Evolutionary conservation across 2,888 invertebrate species (phyloP).

Genomic region (Orchesella flavescens): DNA sequence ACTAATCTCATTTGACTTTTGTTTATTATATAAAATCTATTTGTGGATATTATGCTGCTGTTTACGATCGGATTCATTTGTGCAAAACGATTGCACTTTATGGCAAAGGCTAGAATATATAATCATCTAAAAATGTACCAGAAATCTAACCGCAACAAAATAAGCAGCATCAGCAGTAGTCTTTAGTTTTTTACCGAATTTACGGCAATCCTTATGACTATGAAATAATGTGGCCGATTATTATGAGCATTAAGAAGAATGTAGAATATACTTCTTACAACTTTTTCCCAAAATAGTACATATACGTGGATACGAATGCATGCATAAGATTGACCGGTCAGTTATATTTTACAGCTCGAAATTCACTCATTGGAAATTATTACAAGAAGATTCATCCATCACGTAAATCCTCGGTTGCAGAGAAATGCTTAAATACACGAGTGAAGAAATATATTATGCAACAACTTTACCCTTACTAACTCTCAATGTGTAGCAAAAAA

Average conservation of each 20-base stretch:
- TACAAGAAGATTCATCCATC: constrained; percentile 59
- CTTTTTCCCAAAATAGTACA: neutral
- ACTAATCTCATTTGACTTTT: too few relatives aligned
- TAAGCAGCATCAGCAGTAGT: too few relatives aligned
- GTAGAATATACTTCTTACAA: constrained; percentile 1
- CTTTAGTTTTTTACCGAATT: too few relatives aligned
- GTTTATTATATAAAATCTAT: too few relatives aligned
- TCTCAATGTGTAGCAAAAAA: too few relatives aligned
- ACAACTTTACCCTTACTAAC: neutral
- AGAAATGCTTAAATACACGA: constrained; percentile 8
- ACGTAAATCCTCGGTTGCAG: constrained; percentile 52
- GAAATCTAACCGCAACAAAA: too few relatives aligned
- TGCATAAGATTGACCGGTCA: constrained; percentile 64
- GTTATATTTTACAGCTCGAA: constrained; percentile 66
- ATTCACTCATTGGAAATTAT: constrained; percentile 68
- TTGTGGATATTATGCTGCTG: too few relatives aligned
- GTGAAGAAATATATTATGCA: neutral
- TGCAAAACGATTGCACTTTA: neutral
- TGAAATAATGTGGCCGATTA: neutral
- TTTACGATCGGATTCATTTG: neutral
- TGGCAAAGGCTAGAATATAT: neutral
- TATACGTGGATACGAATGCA: constrained; percentile 10
- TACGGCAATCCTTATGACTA: too few relatives aligned
- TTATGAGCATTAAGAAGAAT: neutral
- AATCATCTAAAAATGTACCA: too few relatives aligned